phyloP scores from a whole-genome alignment of 2,888 invertebrate genomes.

The Dolichomitus sp. region DNA sequence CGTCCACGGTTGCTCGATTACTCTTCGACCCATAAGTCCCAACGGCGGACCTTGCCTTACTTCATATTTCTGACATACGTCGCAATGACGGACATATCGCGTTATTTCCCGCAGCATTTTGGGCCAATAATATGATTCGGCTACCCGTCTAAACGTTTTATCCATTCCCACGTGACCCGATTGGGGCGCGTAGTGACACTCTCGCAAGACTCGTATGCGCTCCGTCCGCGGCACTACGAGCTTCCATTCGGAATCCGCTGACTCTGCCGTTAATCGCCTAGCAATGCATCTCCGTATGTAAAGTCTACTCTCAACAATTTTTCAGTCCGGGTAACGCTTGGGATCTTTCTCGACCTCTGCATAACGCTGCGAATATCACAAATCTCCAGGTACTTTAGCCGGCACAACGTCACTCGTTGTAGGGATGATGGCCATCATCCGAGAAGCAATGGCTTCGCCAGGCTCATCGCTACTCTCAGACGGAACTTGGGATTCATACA shows the following conservation, averaged over 20 bases:
- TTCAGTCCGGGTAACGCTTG: too few species aligned
- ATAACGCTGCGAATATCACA: too few species aligned
- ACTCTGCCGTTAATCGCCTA: not conserved
- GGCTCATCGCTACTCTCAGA: too few species aligned
- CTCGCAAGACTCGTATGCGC: not conserved
- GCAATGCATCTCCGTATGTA: too few species aligned
- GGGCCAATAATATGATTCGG: not conserved
- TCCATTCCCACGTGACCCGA: not conserved
- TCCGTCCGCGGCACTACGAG: not conserved
- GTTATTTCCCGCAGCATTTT: not conserved
- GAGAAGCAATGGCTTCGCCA: too few species aligned
- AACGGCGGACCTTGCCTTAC: not conserved
- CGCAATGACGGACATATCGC: not conserved
- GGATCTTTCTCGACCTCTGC: too few species aligned
- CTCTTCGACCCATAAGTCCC: not conserved
- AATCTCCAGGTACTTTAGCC: too few species aligned
- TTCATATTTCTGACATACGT: not conserved
- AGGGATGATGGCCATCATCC: too few species aligned
- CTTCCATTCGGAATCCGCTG: not conserved
- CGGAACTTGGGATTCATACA: not conserved
- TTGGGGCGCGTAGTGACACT: not conserved
- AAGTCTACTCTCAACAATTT: too few species aligned
- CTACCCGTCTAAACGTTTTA: not conserved
- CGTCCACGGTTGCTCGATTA: not conserved
- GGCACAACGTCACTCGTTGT: too few species aligned